These are phyloP conservation scores for Mormyrus proboscirostris DNA, from an alignment of 2,797 vertebrate species.

Conservation along the genomic window DNA sequence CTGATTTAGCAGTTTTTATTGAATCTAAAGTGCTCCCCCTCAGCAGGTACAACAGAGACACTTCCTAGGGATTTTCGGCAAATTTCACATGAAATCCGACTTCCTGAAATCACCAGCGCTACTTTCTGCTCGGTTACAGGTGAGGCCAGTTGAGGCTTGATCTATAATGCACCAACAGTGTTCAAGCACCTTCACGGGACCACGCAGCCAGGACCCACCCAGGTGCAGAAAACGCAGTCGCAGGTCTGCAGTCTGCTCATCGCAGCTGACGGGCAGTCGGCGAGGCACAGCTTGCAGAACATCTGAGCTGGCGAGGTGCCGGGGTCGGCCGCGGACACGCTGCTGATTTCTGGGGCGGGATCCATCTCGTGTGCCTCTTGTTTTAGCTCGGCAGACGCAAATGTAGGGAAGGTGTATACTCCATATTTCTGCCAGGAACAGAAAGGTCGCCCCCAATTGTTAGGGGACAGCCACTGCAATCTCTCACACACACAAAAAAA, in stretches of 20 bases:
- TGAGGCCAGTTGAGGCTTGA: not conserved
- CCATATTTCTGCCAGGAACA: slow-evolving; percentile 59
- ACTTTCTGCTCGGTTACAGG: not conserved
- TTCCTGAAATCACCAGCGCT: not conserved
- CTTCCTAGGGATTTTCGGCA: not conserved
- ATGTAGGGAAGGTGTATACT: slow-evolving; percentile 34
- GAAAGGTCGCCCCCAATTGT: not conserved
- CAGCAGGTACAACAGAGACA: not conserved
- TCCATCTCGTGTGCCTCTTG: slow-evolving; percentile 34
- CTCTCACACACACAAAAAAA: not conserved
- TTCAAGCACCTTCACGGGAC: not conserved
- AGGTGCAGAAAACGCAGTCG: slow-evolving; percentile 80
- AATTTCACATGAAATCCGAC: not conserved
- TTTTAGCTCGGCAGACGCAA: slow-evolving; percentile 52
- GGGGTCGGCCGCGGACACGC: slow-evolving; percentile 39
- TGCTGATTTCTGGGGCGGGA: slow-evolving; percentile 49
- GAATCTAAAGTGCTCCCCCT: not conserved
- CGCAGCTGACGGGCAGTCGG: slow-evolving; percentile 67
- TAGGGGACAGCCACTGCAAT: slow-evolving; percentile 14
- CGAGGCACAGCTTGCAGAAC: slow-evolving; percentile 88
- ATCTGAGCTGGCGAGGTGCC: slow-evolving; percentile 55
- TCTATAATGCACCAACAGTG: not conserved
- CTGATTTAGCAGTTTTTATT: not conserved
- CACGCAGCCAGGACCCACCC: slow-evolving; percentile 54
- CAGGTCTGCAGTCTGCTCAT: slow-evolving; percentile 76